Evolutionary conservation across 2,888 invertebrate genomes (phyloP).

Genomic region (Phytoseiulus persimilis): DNA sequence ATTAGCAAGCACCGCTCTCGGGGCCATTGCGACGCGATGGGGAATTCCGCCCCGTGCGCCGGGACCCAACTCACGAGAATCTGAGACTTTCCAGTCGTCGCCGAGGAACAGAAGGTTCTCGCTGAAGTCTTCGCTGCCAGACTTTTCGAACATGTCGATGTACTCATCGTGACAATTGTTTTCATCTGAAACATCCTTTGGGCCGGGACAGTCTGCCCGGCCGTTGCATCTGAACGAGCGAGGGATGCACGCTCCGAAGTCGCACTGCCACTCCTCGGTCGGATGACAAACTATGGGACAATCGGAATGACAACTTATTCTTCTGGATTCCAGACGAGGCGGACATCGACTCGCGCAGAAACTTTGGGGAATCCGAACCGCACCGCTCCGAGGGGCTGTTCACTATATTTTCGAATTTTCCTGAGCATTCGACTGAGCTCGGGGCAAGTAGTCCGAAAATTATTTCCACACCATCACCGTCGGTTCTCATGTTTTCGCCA

Average conservation of each 20-base stretch:
- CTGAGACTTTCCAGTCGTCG: constrained; percentile 24
- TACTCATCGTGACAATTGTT: neutral
- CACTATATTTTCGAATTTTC: too few relatives aligned
- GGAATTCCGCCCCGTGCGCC: neutral
- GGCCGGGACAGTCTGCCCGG: neutral
- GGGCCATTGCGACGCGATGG: neutral
- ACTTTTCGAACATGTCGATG: neutral
- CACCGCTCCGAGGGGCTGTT: too few relatives aligned
- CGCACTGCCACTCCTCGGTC: constrained; percentile 24
- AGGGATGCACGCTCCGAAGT: constrained; percentile 7
- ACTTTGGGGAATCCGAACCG: too few relatives aligned
- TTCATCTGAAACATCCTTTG: constrained; percentile 25
- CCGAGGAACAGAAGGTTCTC: constrained; percentile 15
- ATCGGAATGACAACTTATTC: neutral
- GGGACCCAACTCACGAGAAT: neutral
- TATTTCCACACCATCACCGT: too few relatives aligned
- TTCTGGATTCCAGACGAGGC: too few relatives aligned
- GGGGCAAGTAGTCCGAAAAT: too few relatives aligned
- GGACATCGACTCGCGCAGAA: too few relatives aligned
- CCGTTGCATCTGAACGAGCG: constrained; percentile 12
- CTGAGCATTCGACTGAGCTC: too few relatives aligned
- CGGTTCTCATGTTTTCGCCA: neutral
- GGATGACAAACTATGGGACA: constrained; percentile 16
- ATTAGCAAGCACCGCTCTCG: neutral
- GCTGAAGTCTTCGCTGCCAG: neutral